These are phyloP conservation scores for Cephalopholis sonnerati DNA, from an alignment of 2,113 vertebrate species.

Conservation along the genomic window DNA sequence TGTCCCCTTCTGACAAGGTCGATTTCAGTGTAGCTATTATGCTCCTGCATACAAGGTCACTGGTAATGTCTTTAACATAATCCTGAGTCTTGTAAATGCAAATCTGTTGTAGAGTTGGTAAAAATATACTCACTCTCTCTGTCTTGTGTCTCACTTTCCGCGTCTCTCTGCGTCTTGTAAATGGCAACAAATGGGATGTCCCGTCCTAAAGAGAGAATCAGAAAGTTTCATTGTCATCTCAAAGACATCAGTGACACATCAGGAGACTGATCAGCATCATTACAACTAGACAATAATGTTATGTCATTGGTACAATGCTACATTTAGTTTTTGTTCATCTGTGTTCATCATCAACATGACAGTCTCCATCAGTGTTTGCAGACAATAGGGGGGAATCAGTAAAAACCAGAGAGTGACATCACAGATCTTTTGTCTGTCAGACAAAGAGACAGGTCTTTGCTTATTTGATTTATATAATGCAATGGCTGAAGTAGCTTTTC, in stretches of 20 bases:
- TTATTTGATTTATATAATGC: conserved; percentile 60
- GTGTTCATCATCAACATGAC: background rate
- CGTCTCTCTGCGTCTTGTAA: conserved; percentile 86
- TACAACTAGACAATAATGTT: background rate
- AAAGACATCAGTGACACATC: background rate
- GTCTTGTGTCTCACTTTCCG: conserved; percentile 86
- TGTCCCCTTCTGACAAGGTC: conserved; percentile 26
- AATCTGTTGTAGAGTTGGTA: background rate
- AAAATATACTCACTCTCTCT: conserved; percentile 88
- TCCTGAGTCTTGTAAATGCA: conserved; percentile 13
- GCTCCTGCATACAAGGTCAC: conserved; percentile 19
- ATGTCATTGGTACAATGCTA: background rate
- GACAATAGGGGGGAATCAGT: no score
- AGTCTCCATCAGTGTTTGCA: background rate
- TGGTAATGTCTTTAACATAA: background rate
- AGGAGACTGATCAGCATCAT: background rate
- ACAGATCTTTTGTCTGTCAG: conserved; percentile 2
- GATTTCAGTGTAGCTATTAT: background rate
- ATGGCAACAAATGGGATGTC: conserved; percentile 90
- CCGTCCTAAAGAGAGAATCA: conserved; percentile 84
- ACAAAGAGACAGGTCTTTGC: conserved; percentile 35
- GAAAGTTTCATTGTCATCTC: background rate
- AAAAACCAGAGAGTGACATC: conserved; percentile 19
- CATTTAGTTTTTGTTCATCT: no score
- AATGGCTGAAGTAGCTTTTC: conserved; percentile 39